Evolutionary conservation across 2,113 vertebrate genomes (phyloP), one percentile per base, ranked within the genome.

Genomic region (Centropus unirufus): DNA sequence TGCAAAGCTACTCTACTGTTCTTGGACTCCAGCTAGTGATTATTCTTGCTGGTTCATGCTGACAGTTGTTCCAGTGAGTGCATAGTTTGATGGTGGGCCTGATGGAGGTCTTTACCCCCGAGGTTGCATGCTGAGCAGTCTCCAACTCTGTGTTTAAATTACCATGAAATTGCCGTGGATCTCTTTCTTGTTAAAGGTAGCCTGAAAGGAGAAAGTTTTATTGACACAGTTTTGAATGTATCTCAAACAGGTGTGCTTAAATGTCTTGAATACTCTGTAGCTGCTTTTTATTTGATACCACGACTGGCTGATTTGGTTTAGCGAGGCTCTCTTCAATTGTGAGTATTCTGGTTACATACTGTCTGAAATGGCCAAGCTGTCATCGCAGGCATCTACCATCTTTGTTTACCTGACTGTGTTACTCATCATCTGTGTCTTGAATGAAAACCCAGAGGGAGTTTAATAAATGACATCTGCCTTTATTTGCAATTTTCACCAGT

Each of bases 241-340:
- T 78, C 87, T 91, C 40, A 44, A 42, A 55, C 19, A 67, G n/a
- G 19, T 77, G 6, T 51, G 14, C 34, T 66, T 90, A 83, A 82
- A 57, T 44, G 23, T n/a, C 11, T 75, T 79, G 44, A 61, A 83
- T 23, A 22, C 64, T 19, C 1, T 66, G 59, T 81, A 75, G 26
- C 32, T 81, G 19, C 39, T 81, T 34, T 83, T 80, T 67, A 42
- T 84, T 92, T 89, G n/a, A 49, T 16, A 57, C 54, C 15, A 3
- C 61, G 64, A 36, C 51, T 90, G 14, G 57, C 70, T 83, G 76
- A 63, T 74, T 86, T 90, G 90, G 55, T 94, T 90, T 83, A 75
- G 58, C 1, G 4, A 42, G 36, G n/a, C 79, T 74, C 44, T 93
- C 83, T 72, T 61, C 40, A 68, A 0, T 8, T 47, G 29, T 20